These are phyloP conservation scores for Podotricha telesiphe DNA, from an alignment of 2,888 invertebrate species.

Conservation along the genomic window DNA sequence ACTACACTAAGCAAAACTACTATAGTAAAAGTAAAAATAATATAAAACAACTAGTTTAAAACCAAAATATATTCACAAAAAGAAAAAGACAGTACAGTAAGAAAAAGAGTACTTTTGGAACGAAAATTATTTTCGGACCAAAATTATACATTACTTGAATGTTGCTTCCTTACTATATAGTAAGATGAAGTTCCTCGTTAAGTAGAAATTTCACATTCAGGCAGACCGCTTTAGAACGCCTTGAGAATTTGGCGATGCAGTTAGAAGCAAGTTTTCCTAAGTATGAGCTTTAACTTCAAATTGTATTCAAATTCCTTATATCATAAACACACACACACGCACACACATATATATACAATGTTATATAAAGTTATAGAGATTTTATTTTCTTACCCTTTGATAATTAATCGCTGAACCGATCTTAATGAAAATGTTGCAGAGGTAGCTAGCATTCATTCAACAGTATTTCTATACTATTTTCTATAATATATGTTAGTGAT, in stretches of 20 bases:
- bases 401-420: constrained; percentile 1
- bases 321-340: neutral
- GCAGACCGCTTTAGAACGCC: neutral
- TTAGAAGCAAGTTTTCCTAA: neutral
- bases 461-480: neutral
- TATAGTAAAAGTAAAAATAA: no score
- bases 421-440: constrained; percentile 9
- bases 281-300: neutral
- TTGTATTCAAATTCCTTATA: constrained; percentile 4
- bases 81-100: no score
- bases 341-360: neutral
- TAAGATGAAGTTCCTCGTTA: neutral
- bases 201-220: neutral
- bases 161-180: neutral
- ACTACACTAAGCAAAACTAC: no score
- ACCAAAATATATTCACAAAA: no score
- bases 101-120: no score
- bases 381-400: neutral
- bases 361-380: neutral
- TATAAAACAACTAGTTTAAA: no score
- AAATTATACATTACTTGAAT: neutral
- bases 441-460: neutral
- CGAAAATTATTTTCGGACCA: no score
- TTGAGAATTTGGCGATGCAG: constrained; percentile 4
- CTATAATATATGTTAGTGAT: no score